phyloP scores from a whole-genome alignment of 2,888 invertebrate species.

The Thelaira solivaga region DNA sequence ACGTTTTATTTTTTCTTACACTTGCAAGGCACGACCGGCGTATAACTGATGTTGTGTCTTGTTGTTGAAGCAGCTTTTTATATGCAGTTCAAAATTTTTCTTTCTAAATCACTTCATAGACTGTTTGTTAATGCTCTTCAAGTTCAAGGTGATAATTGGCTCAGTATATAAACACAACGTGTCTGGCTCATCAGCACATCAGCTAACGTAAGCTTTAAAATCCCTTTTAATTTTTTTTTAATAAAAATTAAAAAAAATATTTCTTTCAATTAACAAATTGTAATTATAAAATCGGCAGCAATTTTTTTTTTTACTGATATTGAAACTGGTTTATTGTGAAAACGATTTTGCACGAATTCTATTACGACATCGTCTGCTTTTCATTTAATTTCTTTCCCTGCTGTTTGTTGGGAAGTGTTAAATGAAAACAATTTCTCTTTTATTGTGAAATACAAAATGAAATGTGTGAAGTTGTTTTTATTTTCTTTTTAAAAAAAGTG shows the following conservation, averaged over 20 bases:
- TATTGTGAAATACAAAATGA: constrained; percentile 57
- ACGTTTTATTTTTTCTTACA: not conserved
- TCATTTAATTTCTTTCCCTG: constrained; percentile 1
- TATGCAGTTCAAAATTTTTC: constrained; percentile 40
- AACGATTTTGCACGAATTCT: constrained; percentile 52
- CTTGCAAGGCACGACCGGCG: constrained; percentile 22
- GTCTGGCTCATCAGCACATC: constrained; percentile 56
- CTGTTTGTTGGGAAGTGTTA: constrained; percentile 26
- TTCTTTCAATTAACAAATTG: too few relatives aligned
- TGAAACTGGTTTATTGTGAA: constrained; percentile 48
- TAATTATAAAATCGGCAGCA: constrained; percentile 2
- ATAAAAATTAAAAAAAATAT: too few relatives aligned
- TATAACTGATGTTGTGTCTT: constrained; percentile 25
- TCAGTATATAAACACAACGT: constrained; percentile 50
- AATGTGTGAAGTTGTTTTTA: constrained; percentile 59
- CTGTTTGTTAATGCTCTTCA: constrained; percentile 36
- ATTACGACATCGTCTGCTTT: constrained; percentile 46
- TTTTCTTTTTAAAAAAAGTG: constrained; percentile 28
- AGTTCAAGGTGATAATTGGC: constrained; percentile 65
- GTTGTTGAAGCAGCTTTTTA: constrained; percentile 41
- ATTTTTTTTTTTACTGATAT: not conserved
- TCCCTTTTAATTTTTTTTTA: not conserved
- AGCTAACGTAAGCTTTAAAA: constrained; percentile 1
- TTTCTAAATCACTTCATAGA: not conserved
- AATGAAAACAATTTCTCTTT: constrained; percentile 57